Evolutionary conservation across 2,797 vertebrate species (phyloP), one percentile per base, ranked within the genome.

Genomic region (Darevskia nairensis): DNA sequence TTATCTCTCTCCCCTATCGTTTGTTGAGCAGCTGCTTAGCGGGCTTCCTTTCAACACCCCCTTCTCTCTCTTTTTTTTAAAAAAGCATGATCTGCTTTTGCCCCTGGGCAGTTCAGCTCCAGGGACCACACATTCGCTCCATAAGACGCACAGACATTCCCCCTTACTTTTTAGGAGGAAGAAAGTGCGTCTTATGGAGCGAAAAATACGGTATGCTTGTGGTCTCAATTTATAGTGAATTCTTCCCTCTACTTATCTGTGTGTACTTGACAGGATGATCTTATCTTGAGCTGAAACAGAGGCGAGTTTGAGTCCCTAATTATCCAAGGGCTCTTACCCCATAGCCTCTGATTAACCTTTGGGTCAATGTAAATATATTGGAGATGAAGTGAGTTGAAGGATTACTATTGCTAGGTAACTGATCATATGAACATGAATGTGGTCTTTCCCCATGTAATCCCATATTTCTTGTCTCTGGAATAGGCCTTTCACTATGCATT

Each of bases 291-390:
- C 8, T 46, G 35, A 71, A 75, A 41, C 19, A 81, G 50, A 71
- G 77, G 19, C 3, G 35, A 50, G 50, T 74, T 64, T 87, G 79
- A 64, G 35, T 27, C 35, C 74, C 21, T 75, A 81, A 81, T 82
- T 75, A 75, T 59, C 79, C 35, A 46, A 23, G 35, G 35, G 35
- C 39, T 23, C 84, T 46, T 44, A 74, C 59, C 19, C 27, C 69
- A 75, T 29, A 75, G 8, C 79, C 50, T 87, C 59, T 81, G 86
- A 87, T 75, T 87, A 87, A 81, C 69, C 50, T 75, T 75, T 75
- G 55, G 71, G 29, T 80, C 76, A 55, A 25, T 69, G 76, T 80
- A 80, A 41, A 72, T 74, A 80, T 72, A 86, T 25, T 72, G 66
- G 66, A 72, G 32, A 80, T 87, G 79, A 79, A 79, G n/a, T 55